phyloP scores from a whole-genome alignment of 2,888 invertebrate species.

The Glaucopsyche alexis region DNA sequence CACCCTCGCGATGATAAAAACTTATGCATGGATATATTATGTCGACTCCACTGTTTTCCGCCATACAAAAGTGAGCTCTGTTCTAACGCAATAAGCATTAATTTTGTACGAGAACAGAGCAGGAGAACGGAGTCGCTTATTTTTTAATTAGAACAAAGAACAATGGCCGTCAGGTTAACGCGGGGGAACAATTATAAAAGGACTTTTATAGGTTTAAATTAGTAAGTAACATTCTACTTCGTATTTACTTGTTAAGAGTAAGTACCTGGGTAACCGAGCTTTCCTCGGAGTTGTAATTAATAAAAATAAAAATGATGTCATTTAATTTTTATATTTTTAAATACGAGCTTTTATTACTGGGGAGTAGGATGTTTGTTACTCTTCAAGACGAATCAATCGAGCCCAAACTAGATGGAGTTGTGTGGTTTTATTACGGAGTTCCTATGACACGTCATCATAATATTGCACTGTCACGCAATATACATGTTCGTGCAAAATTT shows the following conservation, averaged over 20 bases:
- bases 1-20: neutral
- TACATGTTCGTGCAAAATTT: too few species aligned
- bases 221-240: neutral
- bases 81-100: neutral
- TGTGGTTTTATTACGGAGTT: too few species aligned
- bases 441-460: too few species aligned
- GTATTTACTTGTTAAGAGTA: neutral
- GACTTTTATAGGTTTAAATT: conserved; percentile 3
- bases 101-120: neutral
- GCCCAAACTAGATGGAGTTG: too few species aligned
- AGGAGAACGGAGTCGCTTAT: neutral
- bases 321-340: too few species aligned
- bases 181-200: neutral
- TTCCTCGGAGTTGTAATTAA: too few species aligned
- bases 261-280: too few species aligned
- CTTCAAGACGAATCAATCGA: too few species aligned
- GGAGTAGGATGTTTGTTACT: too few species aligned
- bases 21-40: neutral
- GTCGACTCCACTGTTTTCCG: neutral
- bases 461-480: too few species aligned
- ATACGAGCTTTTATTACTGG: too few species aligned
- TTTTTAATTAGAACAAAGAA: conserved; percentile 18
- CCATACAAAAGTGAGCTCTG: neutral
- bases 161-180: neutral
- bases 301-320: too few species aligned